These are phyloP conservation scores for Rhogogaster chlorosoma DNA, from an alignment of 2,888 invertebrate species.

Conservation along the genomic window DNA sequence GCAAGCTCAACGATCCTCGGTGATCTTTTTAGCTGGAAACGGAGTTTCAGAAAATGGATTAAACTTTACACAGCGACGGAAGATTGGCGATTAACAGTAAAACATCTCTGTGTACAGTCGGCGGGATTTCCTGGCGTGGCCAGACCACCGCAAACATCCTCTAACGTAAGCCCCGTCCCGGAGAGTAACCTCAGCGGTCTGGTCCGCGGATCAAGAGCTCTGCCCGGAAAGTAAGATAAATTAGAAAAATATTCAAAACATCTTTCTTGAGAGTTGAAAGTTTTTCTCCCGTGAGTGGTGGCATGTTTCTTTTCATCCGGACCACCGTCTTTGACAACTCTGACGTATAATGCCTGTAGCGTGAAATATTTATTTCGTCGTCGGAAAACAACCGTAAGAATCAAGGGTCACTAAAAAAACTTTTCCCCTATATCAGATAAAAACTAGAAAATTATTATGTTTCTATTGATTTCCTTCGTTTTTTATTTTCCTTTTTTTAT, in stretches of 20 bases:
- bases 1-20: no score
- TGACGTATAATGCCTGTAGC: neutral
- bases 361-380: slow-evolving; percentile 17
- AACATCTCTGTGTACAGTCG: slow-evolving; percentile 24
- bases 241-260: slow-evolving; percentile 53
- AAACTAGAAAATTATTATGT: no score
- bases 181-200: slow-evolving; percentile 38
- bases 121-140: slow-evolving; percentile 30
- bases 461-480: no score
- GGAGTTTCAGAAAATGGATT: slow-evolving; percentile 7
- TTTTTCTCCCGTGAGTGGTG: neutral
- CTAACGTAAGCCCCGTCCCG: slow-evolving; percentile 20
- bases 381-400: neutral
- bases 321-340: slow-evolving; percentile 8
- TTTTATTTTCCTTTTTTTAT: neutral
- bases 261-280: slow-evolving; percentile 30
- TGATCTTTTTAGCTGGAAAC: no score
- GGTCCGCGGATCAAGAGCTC: slow-evolving; percentile 49
- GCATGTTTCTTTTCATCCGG: slow-evolving; percentile 5
- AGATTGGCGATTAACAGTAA: slow-evolving; percentile 37
- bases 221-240: slow-evolving; percentile 50
- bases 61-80: neutral
- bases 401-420: neutral
- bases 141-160: slow-evolving; percentile 38
- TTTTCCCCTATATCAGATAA: neutral